Base-by-base conservation (phyloP, 2,888 invertebrate species). In the Lasioglossum oenotherae region DNA sequence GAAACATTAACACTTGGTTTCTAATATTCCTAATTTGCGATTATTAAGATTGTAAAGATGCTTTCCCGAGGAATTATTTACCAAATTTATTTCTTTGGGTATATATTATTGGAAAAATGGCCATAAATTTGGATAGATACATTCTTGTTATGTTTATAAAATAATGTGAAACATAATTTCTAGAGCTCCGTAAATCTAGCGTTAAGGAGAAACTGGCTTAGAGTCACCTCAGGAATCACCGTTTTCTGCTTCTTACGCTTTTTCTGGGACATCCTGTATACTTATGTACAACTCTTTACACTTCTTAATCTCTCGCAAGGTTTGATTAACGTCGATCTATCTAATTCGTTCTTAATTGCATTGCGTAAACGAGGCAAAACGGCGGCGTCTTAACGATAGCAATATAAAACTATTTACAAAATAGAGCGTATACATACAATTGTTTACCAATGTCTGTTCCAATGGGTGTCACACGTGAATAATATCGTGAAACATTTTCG, bases 401-500 rank as follows among this genome's bases (percentile, higher is more conserved):
- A 80, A 89, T 89, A 88, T 84, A 38, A 86, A 81, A 31, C 76
- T 75, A 85, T 74, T 83, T 78, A 82, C 74, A 69, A 69, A 38
- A 80, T 85, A 84, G 57, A n/a, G 27, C 57, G 23, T 79, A 46
- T 85, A 80, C 67, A 60, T 64, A 64, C 31, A 80, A 89, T 89
- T 89, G 80, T 87, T 89, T 81, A 67, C 57, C 82, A 81, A 81
- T 88, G 76, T 90, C 81, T 83, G 85, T 84, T 88, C 88, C 75
- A 86, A 82, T 87, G 77, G 76, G 78, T 87, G 82, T 87, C 80
- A 41, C 67, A 57, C 78, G 85, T 86, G 73, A 78, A 74, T 76
- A 49, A 79, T 85, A 41, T 75, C 41, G 27, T 57, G 38, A 80
- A 84, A 57, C 57, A 57, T 84, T 85, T 79, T 74, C 77, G 44